A percentile compares a stretch with the other conserved stretches of the same genome.
phyloP scores from a whole-genome alignment of 2,797 vertebrate species.

The Aldrovandia affinis region DNA sequence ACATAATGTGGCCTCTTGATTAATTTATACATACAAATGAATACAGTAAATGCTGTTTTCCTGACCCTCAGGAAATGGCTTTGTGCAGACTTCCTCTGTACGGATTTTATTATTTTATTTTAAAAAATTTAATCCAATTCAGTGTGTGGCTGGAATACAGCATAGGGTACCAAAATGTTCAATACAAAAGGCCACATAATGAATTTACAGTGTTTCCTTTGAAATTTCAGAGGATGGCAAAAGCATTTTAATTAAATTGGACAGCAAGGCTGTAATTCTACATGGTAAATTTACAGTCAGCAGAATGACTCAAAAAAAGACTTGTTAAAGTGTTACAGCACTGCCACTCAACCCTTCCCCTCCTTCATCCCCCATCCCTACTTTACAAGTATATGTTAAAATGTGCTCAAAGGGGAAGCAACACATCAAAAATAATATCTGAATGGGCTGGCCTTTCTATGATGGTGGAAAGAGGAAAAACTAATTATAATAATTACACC shows the following conservation, averaged over 20 bases:
- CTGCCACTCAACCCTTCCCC: not conserved
- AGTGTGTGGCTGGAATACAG: not conserved
- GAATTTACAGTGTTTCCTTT: conserved; percentile 8
- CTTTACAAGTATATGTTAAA: not conserved
- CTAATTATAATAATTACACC: not conserved
- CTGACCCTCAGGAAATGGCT: not conserved
- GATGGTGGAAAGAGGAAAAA: not conserved
- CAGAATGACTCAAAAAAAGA: not conserved
- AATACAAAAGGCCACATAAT: not conserved
- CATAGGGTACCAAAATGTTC: not conserved
- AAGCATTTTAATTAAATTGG: conserved; percentile 9
- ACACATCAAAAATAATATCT: not conserved
- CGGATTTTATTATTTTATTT: not conserved
- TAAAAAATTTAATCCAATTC: conserved; percentile 13
- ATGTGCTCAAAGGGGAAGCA: not conserved
- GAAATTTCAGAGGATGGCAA: conserved; percentile 4
- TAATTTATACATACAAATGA: not conserved
- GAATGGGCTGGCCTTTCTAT: not conserved
- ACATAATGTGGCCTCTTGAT: not conserved
- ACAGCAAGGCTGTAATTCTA: not conserved
- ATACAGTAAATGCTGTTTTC: not conserved
- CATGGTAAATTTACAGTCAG: conserved; percentile 10
- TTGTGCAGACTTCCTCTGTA: not conserved
- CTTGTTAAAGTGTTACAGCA: not conserved
- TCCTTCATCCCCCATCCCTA: not conserved